These are phyloP conservation scores for Entomobrya multifasciata DNA, from an alignment of 2,888 invertebrate species.

Conservation along the genomic window DNA sequence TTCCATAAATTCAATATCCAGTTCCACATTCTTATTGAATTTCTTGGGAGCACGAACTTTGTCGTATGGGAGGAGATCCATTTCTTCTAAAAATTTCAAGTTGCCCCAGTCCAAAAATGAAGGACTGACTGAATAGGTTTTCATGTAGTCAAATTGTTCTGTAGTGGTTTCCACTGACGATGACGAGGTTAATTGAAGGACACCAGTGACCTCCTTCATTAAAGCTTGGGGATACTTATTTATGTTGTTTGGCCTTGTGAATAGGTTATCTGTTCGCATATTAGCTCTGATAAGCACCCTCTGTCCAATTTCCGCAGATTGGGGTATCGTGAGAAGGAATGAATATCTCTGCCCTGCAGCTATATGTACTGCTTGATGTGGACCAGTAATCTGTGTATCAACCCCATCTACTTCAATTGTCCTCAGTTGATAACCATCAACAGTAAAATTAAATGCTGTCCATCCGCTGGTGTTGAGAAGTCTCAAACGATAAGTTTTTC, in stretches of 20 bases:
- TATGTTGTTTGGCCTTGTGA: conserved; percentile 64
- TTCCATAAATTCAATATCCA: conserved; percentile 40
- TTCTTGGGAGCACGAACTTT: conserved; percentile 42
- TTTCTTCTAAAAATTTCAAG: conserved; percentile 28
- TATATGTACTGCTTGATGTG: conserved; percentile 33
- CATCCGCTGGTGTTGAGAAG: conserved; percentile 69
- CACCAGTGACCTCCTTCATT: conserved; percentile 62
- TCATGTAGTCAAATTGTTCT: conserved; percentile 12
- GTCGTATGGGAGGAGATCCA: conserved; percentile 54
- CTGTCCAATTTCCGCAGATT: not conserved
- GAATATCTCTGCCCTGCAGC: conserved; percentile 73
- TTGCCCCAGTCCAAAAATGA: too few species aligned
- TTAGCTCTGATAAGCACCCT: conserved; percentile 64
- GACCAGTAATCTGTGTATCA: not conserved
- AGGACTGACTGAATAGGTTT: not conserved
- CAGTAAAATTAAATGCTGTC: conserved; percentile 70
- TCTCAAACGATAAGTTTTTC: conserved; percentile 69
- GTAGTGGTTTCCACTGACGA: not conserved
- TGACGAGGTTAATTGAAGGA: conserved; percentile 7
- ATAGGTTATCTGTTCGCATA: conserved; percentile 50
- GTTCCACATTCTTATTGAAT: conserved; percentile 56
- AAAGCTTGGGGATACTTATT: conserved; percentile 65
- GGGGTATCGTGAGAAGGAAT: conserved; percentile 60
- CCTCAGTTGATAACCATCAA: conserved; percentile 69
- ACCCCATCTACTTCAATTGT: conserved; percentile 74